These are phyloP conservation scores for Drosophila sechellia DNA, from an alignment of 1,140 invertebrate species.

Conservation along the genomic window DNA sequence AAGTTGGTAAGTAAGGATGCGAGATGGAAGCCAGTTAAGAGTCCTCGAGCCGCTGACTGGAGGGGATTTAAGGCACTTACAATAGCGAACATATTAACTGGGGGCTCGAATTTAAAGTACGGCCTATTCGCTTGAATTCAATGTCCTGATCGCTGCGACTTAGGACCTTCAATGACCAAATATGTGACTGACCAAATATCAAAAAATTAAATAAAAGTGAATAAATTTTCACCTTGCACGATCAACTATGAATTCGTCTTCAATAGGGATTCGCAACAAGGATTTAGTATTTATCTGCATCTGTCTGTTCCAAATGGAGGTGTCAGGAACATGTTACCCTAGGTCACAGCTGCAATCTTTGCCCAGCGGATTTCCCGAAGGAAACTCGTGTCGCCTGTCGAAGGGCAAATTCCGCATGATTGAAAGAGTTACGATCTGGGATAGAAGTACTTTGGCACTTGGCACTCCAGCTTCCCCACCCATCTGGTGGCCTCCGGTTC, in stretches of 20 bases:
- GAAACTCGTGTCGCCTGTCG: slow-evolving; percentile 10
- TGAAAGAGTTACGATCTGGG: slow-evolving; percentile 73
- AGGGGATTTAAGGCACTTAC: not conserved
- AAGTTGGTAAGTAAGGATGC: slow-evolving; percentile 40
- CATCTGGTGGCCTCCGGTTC: too few relatives aligned
- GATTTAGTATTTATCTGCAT: not conserved
- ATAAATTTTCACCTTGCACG: too few relatives aligned
- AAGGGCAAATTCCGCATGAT: slow-evolving; percentile 32
- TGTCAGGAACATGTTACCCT: not conserved
- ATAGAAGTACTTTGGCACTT: slow-evolving; percentile 51
- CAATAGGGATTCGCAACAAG: too few relatives aligned
- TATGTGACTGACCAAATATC: too few relatives aligned
- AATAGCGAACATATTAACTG: not conserved
- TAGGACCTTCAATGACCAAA: too few relatives aligned
- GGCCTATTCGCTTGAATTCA: not conserved
- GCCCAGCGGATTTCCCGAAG: not conserved
- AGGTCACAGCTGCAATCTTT: slow-evolving; percentile 5
- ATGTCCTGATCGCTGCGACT: too few relatives aligned
- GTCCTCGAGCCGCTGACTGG: not conserved
- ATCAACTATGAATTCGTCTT: not conserved
- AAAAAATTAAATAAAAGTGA: too few relatives aligned
- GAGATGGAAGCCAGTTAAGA: not conserved
- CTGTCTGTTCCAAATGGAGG: too few relatives aligned
- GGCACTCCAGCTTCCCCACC: slow-evolving; percentile 4
- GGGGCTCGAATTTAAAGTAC: not conserved